Conservation (phyloP, 2,797 vertebrate genomes). For the Bovichtus diacanthus region DNA sequence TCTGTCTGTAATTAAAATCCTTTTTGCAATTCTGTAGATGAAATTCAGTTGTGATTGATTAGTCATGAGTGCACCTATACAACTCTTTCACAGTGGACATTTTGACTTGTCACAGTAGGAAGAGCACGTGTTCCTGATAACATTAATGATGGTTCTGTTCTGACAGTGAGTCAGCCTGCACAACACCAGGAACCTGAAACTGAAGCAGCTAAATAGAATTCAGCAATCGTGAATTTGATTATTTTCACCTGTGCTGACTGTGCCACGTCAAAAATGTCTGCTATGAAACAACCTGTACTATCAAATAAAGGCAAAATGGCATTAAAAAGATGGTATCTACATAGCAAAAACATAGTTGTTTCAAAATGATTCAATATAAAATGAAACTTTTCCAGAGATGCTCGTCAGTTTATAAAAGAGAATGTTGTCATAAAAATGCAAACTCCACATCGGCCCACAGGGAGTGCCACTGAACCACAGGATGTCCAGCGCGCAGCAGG, state of each 20-base stretch:
- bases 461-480: slow-evolving; percentile 57
- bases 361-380: not conserved
- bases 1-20: slow-evolving; percentile 40
- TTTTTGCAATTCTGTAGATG: slow-evolving; percentile 26
- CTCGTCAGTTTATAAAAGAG: not conserved
- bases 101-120: not conserved
- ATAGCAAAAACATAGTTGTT: not conserved
- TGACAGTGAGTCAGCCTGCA: not conserved
- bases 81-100: not conserved
- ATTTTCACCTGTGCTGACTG: not conserved
- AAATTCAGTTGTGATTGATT: not conserved
- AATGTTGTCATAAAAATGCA: slow-evolving; percentile 27
- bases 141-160: not conserved
- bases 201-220: slow-evolving; percentile 4
- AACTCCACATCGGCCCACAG: slow-evolving; percentile 56
- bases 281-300: not conserved
- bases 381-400: not conserved
- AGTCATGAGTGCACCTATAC: not conserved
- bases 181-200: not conserved
- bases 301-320: not conserved
- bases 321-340: not conserved
- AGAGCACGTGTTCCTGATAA: not conserved
- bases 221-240: not conserved
- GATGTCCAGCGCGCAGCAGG: not conserved
- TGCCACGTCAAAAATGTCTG: not conserved